Base-by-base conservation (phyloP, 2,797 vertebrate genomes). In the Hapalemur alaotrensis region DNA sequence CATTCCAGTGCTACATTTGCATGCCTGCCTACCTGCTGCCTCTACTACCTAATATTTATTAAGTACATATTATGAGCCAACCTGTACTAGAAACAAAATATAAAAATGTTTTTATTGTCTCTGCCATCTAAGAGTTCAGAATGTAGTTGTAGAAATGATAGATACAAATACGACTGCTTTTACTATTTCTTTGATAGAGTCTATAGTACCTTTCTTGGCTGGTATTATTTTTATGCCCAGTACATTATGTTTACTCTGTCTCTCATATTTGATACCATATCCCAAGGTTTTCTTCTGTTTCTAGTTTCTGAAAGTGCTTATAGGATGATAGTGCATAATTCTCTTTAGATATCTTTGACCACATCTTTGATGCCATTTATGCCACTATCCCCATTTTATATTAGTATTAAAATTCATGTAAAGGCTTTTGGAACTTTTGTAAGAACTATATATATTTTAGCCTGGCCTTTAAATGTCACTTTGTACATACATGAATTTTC, bases 371-470 rank as follows among this genome's bases (percentile, higher is more conserved):
- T 93, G 28, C 32, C 38, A 72, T 2, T 78, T 70, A 78, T 32
- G 13, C 41, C 46, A 67, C 38, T 30, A 81, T 72, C 75, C 43
- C 86, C 23, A 70, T 92, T 89, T 95, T 88, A 65, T 69, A 43
- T 59, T 43, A 69, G n/a, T 61, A 30, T 85, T 90, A 41, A 94
- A 23, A 23, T 92, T 88, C 79, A 35, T 52, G 73, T 87, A 61
- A 89, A 84, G 43, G 15, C 25, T 69, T 87, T 20, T 85, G 7
- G 28, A 85, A 91, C 22, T 91, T 90, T 76, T 41, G 5, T 93
- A 61, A 38, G 82, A 79, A 15, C 12, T 76, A 25, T 89, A 67
- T 73, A 82, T 94, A 87, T 95, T 91, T 95, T 89, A 87, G 5
- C 20, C 7, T 63, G n/a, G n/a, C 12, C 73, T 61, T 87, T 38